Evolutionary conservation across 2,113 vertebrate species (phyloP).

Genomic region (Ellobius talpinus): DNA sequence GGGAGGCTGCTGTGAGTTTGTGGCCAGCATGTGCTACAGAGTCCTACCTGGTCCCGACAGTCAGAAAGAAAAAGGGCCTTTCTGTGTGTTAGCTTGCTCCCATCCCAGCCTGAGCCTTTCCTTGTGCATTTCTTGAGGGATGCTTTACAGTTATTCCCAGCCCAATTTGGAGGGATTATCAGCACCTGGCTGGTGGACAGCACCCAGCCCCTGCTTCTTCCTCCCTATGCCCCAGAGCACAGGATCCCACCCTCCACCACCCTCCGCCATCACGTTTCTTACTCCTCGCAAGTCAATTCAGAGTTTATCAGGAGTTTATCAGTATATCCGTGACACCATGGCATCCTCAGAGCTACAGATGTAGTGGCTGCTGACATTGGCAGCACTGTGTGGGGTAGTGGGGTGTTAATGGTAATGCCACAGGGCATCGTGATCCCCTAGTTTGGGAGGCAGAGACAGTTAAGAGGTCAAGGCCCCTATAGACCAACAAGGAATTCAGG

Average conservation of each 20-base stretch:
- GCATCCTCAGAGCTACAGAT: background rate
- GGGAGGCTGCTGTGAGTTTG: background rate
- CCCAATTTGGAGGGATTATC: background rate
- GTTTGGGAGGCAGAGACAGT: background rate
- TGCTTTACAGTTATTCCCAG: background rate
- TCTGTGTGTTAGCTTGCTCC: background rate
- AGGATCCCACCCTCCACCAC: background rate
- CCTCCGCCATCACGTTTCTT: background rate
- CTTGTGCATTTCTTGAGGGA: background rate
- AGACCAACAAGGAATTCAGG: background rate
- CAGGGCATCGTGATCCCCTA: too few species aligned
- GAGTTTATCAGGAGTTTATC: background rate
- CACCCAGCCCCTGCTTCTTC: background rate
- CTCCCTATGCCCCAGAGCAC: background rate
- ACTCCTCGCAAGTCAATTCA: background rate
- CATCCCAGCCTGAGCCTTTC: background rate
- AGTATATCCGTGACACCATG: background rate
- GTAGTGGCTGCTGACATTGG: background rate
- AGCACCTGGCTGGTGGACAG: constrained; percentile 75
- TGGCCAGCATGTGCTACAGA: background rate
- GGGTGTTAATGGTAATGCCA: too few species aligned
- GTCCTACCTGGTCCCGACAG: background rate
- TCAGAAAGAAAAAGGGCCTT: background rate
- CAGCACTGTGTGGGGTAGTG: background rate
- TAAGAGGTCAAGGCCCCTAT: too few species aligned